Conservation (phyloP, 2,113 vertebrate species). For the Corvus moneduloides region DNA sequence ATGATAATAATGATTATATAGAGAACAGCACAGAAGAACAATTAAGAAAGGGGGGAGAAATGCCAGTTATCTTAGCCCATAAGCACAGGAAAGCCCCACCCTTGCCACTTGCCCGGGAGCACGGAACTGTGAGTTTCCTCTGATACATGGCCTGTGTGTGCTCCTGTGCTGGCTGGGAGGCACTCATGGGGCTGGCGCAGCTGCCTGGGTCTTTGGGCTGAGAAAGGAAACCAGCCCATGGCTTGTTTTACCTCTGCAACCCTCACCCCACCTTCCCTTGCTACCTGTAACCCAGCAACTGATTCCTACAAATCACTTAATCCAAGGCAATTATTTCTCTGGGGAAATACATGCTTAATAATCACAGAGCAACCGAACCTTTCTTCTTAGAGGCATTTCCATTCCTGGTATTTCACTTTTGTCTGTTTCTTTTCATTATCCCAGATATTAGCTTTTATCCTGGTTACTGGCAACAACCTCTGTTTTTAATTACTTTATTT, state of each 20-base stretch:
- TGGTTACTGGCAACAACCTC: background rate
- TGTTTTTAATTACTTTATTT: background rate
- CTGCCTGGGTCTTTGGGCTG: background rate
- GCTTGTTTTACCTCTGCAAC: background rate
- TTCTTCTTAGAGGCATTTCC: background rate
- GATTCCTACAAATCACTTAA: constrained; percentile 33
- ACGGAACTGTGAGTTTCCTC: background rate
- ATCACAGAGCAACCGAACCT: background rate
- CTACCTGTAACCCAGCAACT: constrained; percentile 41
- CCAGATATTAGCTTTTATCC: background rate
- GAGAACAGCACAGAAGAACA: constrained; percentile 38
- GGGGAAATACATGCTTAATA: background rate
- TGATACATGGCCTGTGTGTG: background rate
- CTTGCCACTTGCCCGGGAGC: constrained; percentile 33
- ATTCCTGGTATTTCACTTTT: background rate
- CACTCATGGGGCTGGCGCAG: background rate
- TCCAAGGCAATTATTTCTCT: constrained; percentile 20
- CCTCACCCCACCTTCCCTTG: background rate
- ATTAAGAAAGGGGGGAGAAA: constrained; percentile 23
- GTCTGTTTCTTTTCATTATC: background rate
- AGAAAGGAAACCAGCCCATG: background rate
- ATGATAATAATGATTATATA: constrained; percentile 46
- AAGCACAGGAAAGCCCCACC: constrained; percentile 53
- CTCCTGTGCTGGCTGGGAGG: background rate
- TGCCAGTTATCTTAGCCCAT: constrained; percentile 22